Evolutionary conservation across 2,113 vertebrate species (phyloP), one percentile per base, ranked within the genome.

Genomic region (Lota lota): DNA sequence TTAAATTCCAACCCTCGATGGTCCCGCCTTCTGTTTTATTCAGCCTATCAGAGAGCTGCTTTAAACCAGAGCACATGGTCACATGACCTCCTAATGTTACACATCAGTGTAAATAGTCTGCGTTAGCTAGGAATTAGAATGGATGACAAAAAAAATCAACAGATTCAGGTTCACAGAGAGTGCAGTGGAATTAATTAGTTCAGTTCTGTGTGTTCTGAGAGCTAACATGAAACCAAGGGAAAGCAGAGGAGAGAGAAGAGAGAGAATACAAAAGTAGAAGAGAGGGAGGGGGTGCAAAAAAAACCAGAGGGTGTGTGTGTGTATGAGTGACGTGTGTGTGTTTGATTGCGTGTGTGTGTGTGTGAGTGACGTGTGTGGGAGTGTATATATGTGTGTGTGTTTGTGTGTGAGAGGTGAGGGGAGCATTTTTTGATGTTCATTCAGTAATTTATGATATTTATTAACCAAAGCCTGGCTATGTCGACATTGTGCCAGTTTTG

Each of bases 171-270:
- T 63, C 61, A 63, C 4, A 7, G 17, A 63, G 61, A 36, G 61
- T 40, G 61, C 61, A 33, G n/a, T 33, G 24, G 61, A 63, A 63
- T 63, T 33, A 63, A 63, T 63, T 63, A 63, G 15, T 17, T 33
- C 5, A 18, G 22, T 63, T 11, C 22, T 28, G 16, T 15, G 18
- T 28, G 60, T 24, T 24, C 61, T 63, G 61, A 17, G 61, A 12
- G 22, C 33, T 33, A 63, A 63, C 61, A 36, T 36, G 22, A 36
- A 18, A 63, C n/a, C 19, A 17, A 63, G 24, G 18, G 61, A 36
- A 15, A 22, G 56, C 10, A 58, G 18, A 58, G 56, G 19, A 58
- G 56, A 58, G 58, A 60, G n/a, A 22, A 20, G 11, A 56, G 40
- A 56, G 53, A 56, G 53, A 56, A 56, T 56, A 56, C 53, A 17